Evolutionary conservation across 2,888 invertebrate genomes (phyloP).

Genomic region (Troglohyphantes excavatus): DNA sequence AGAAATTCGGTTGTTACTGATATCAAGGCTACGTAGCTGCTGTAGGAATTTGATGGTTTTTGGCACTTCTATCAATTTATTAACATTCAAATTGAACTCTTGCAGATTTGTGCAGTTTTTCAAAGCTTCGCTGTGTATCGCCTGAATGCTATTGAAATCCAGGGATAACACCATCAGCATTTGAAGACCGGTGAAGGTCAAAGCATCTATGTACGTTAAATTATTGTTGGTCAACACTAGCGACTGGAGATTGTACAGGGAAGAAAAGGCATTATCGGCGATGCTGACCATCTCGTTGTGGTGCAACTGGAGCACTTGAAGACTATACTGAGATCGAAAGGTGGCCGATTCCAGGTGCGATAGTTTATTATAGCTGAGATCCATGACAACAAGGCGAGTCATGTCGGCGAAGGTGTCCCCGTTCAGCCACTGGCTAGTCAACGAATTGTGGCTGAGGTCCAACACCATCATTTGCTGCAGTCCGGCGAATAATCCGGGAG

Average conservation of each 20-base stretch:
- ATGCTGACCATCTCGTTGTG: constrained; percentile 92
- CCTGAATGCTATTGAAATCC: constrained; percentile 92
- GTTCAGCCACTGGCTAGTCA: constrained; percentile 92
- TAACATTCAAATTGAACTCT: constrained; percentile 94
- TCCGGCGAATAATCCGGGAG: constrained; percentile 89
- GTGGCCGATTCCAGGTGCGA: constrained; percentile 91
- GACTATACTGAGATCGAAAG: constrained; percentile 92
- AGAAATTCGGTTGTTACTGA: constrained; percentile 94
- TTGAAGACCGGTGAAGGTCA: constrained; percentile 92
- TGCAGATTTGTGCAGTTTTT: constrained; percentile 94
- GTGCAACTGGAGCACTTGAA: constrained; percentile 92
- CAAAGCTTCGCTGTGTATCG: constrained; percentile 93
- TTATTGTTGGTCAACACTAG: constrained; percentile 93
- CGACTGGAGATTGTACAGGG: constrained; percentile 95
- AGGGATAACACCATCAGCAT: constrained; percentile 92
- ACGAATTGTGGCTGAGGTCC: constrained; percentile 92
- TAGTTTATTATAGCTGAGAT: constrained; percentile 92
- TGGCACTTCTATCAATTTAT: constrained; percentile 91
- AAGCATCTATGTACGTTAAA: constrained; percentile 91
- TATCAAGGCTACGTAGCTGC: constrained; percentile 92
- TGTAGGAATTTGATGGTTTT: constrained; percentile 92
- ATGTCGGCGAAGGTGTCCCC: constrained; percentile 93
- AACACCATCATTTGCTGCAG: constrained; percentile 94
- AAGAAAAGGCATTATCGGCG: constrained; percentile 93
- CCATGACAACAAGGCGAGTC: constrained; percentile 92